phyloP scores from a whole-genome alignment of 1,140 invertebrate genomes.

The Calliphora vicina region DNA sequence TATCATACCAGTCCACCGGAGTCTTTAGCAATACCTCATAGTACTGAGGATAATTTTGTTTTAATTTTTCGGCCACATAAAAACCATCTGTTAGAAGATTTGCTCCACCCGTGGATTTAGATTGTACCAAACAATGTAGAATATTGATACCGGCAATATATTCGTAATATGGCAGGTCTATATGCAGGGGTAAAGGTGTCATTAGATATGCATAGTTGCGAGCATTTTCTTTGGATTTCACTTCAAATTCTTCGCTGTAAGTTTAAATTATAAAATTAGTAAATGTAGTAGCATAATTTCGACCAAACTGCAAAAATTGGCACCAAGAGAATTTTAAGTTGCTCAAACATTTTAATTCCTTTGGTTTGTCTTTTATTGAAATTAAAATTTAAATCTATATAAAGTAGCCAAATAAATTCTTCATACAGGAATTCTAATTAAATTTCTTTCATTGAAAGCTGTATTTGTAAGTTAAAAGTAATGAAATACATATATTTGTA shows the following conservation, averaged over 20 bases:
- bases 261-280: no score
- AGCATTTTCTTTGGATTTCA: conserved; percentile 71
- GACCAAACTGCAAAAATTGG: no score
- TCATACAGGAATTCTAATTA: no score
- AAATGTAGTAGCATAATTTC: no score
- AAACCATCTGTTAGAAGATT: conserved; percentile 72
- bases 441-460: no score
- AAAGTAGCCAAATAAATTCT: no score
- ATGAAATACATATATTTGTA: no score
- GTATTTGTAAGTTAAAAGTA: no score
- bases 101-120: conserved; percentile 68
- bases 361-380: no score
- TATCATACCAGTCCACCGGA: conserved; percentile 74
- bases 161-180: conserved; percentile 76
- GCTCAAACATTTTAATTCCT: no score
- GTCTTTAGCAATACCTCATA: conserved; percentile 68
- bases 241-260: conserved; percentile 68
- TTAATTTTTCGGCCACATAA: conserved; percentile 67
- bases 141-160: conserved; percentile 75
- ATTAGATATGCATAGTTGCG: conserved; percentile 77
- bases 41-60: conserved; percentile 64
- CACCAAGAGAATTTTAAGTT: no score
- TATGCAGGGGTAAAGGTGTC: conserved; percentile 71
- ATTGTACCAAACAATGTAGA: conserved; percentile 73
- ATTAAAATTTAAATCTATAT: no score